phyloP scores from a whole-genome alignment of 2,797 vertebrate genomes.

The Acipenser ruthenus region DNA sequence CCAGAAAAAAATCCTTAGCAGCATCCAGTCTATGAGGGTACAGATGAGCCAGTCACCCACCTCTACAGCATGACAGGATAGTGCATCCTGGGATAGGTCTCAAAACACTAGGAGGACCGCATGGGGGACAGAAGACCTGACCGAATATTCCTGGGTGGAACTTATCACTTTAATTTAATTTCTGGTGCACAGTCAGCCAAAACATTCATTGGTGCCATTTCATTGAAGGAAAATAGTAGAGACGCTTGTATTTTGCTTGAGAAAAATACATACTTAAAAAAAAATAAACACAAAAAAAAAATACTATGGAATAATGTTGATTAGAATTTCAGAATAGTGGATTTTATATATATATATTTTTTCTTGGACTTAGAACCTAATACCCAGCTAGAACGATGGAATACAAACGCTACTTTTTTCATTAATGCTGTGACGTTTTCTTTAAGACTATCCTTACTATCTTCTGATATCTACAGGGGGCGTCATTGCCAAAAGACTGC shows the following conservation, averaged over 20 bases:
- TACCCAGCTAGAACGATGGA: no score
- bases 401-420: neutral
- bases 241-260: conserved; percentile 2
- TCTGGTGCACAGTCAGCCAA: neutral
- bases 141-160: conserved; percentile 67
- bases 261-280: neutral
- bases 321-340: neutral
- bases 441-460: conserved; percentile 43
- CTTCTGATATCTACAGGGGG: conserved; percentile 52
- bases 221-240: neutral
- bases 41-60: conserved; percentile 90
- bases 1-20: conserved; percentile 98
- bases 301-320: conserved; percentile 12
- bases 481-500: conserved; percentile 73
- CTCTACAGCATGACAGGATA: conserved; percentile 84
- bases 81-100: conserved; percentile 57
- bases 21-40: conserved; percentile 90
- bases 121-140: conserved; percentile 55
- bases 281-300: neutral
- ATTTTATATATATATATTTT: neutral
- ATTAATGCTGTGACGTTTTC: conserved; percentile 18
- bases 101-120: conserved; percentile 32
- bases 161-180: conserved; percentile 68
- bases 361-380: no score
- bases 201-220: neutral